A percentile compares a stretch with the other conserved stretches of the same genome.
Evolutionary conservation across 2,113 vertebrate species (phyloP).

Genomic region (Mesitornis unicolor): DNA sequence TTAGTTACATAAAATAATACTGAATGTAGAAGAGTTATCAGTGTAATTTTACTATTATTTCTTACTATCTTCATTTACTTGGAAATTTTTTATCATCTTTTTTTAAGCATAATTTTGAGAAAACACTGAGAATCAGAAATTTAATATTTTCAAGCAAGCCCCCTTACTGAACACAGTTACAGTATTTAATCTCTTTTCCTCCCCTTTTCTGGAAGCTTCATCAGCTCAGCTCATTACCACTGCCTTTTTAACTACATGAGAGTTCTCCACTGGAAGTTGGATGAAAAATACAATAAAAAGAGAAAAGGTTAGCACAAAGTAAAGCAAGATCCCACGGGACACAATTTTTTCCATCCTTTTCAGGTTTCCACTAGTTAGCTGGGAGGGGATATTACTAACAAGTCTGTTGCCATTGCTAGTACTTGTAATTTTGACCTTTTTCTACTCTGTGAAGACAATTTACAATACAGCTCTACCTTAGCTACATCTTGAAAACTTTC

Average conservation of each 20-base stretch:
- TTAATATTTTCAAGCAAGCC: neutral
- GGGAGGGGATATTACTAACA: neutral
- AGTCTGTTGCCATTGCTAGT: neutral
- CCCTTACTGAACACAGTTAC: neutral
- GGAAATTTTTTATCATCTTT: neutral
- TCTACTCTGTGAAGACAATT: neutral
- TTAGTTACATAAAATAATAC: neutral
- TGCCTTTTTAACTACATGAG: neutral
- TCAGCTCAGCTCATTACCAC: neutral
- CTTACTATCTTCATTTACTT: neutral
- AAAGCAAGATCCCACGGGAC: neutral
- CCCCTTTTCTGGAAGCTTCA: neutral
- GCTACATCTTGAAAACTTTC: neutral
- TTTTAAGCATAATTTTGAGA: neutral
- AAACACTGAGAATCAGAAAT: neutral
- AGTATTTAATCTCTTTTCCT: neutral
- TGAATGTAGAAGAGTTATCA: neutral
- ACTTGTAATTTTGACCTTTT: neutral
- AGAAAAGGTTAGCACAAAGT: neutral
- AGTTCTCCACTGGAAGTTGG: neutral
- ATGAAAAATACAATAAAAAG: constrained; percentile 2
- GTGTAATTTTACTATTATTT: neutral
- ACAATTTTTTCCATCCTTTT: neutral
- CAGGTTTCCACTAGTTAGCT: neutral
- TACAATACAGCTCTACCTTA: neutral